Evolutionary conservation across 1,140 invertebrate species (phyloP), one percentile per base, ranked within the genome.

Genomic region (Dendrolimus punctatus): DNA sequence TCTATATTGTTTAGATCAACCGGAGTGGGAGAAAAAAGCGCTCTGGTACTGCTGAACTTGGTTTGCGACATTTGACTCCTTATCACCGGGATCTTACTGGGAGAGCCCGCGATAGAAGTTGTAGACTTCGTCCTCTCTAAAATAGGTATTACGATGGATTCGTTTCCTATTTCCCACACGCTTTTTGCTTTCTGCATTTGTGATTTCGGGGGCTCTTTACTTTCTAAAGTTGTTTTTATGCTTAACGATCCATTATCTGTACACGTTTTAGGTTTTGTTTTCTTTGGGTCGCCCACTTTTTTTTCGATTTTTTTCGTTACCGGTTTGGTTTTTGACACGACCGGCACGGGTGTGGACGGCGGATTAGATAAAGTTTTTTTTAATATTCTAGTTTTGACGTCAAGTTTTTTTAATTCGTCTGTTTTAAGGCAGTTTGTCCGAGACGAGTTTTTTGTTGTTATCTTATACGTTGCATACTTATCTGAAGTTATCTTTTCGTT

Each of bases 51-150:
- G 56, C 84, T 85, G 55, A 87, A 82, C 56, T 83, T 87, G 56
- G 76, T 81, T 50, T 79, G 80, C 46, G 81, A 75, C 72, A 83
- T 83, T 68, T 86, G 80, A 73, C 81, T 76, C 68, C 85, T 87
- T 60, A 87, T 85, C 73, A 88, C 83, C 73, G 89, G 89, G 76
- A 90, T 90, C 82, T 89, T 89, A 63, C 88, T 89, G 37, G 81
- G 77, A 87, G 86, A 88, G 68, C 85, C 85, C 77, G 85, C 68
- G 76, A 88, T 87, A 87, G 87, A 88, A 80, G 84, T 83, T 41
- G 78, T 81, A 36, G 87, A 88, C 64, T 80, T 85, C 8, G 87
- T 87, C 62, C 85, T 82, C 62, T 87, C 82, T 58, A 88, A 70
- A 55, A 65, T 71, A 36, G 79, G 68, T 53, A 72, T 55, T 7